Conservation (phyloP, 2,888 invertebrate species). For the Ephialtes manifestator region DNA sequence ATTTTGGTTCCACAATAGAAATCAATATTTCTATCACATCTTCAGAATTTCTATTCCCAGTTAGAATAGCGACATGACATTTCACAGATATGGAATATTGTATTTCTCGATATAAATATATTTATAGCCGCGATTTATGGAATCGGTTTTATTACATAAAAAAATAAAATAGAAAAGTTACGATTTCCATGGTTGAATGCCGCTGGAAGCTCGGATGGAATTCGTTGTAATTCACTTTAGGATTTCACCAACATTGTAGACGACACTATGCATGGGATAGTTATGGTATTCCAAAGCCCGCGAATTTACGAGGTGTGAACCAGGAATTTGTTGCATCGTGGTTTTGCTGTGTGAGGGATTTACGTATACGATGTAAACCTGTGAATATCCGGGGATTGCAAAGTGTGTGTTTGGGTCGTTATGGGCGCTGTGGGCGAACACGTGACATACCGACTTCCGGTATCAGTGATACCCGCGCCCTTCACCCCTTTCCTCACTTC, state of each 20-base stretch:
- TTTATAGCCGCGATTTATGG: neutral
- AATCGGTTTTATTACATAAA: neutral
- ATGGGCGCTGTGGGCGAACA: neutral
- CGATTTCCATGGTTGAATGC: neutral
- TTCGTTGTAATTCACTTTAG: constrained; percentile 25
- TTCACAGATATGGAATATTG: too few relatives aligned
- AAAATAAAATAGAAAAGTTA: neutral
- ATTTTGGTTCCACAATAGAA: too few relatives aligned
- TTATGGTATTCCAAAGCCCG: constrained; percentile 13
- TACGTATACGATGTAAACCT: neutral
- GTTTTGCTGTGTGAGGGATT: neutral
- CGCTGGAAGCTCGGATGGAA: neutral
- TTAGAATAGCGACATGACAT: too few relatives aligned
- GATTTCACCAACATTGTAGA: constrained; percentile 4
- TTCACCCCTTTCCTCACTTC: neutral
- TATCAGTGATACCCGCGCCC: neutral
- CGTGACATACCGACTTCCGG: constrained; percentile 28
- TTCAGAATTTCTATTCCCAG: too few relatives aligned
- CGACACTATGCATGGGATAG: neutral
- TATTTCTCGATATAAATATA: neutral
- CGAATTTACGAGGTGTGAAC: constrained; percentile 33
- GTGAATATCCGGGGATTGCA: neutral
- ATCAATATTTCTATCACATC: too few relatives aligned
- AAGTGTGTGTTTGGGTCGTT: constrained; percentile 15
- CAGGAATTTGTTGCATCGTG: constrained; percentile 21